These are phyloP conservation scores for Chaenogobius annularis DNA, from an alignment of 2,113 vertebrate species.

Conservation along the genomic window DNA sequence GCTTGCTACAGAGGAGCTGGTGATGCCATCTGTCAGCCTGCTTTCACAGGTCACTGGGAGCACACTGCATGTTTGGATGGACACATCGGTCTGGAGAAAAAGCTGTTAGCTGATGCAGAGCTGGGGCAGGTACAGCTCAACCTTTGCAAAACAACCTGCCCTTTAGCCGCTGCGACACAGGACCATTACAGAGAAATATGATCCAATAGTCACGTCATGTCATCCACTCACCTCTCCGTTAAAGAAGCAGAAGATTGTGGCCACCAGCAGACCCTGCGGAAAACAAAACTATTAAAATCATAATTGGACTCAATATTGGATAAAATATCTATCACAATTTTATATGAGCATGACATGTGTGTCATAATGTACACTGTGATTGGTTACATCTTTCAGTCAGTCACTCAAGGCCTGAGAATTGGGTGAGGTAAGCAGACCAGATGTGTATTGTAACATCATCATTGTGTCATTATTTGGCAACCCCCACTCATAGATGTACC, in stretches of 20 bases:
- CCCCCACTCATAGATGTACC: too few species aligned
- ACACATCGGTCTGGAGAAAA: slow-evolving; percentile 27
- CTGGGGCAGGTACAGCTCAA: slow-evolving; percentile 21
- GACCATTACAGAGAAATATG: slow-evolving; percentile 4
- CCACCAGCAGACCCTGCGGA: slow-evolving; percentile 90
- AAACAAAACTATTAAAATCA: background rate
- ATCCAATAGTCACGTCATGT: background rate
- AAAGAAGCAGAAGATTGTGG: slow-evolving; percentile 98
- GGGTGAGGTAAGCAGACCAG: too few species aligned
- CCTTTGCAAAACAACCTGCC: slow-evolving; percentile 49
- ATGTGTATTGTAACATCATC: too few species aligned
- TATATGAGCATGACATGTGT: too few species aligned
- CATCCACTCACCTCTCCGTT: slow-evolving; percentile 88
- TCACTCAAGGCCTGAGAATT: too few species aligned
- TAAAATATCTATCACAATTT: too few species aligned
- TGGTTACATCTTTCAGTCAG: too few species aligned
- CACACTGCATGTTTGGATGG: slow-evolving; percentile 41
- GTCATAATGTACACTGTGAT: too few species aligned
- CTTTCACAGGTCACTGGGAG: slow-evolving; percentile 24
- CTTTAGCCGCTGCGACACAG: background rate
- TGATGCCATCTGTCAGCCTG: background rate
- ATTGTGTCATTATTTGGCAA: too few species aligned
- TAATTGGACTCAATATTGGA: background rate
- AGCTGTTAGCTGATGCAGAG: slow-evolving; percentile 26
- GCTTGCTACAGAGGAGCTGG: background rate